A percentile compares a stretch with the other conserved stretches of the same genome.
Conservation (phyloP, 2,888 invertebrate species). For the Pyralis farinalis region DNA sequence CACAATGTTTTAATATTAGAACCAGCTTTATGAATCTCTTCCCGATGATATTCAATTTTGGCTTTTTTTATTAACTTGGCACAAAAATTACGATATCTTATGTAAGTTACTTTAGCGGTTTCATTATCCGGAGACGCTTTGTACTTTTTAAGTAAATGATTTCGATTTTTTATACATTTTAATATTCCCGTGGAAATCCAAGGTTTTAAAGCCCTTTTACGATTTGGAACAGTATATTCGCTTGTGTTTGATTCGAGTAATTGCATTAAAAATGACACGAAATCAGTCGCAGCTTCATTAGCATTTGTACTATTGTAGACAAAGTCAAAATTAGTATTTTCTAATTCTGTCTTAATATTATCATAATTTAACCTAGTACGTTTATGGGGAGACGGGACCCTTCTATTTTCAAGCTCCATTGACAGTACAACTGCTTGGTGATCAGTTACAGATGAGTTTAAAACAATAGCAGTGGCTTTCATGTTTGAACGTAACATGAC, state of each 20-base stretch:
- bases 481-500: constrained; percentile 8
- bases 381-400: background rate
- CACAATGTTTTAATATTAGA: no score
- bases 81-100: no score
- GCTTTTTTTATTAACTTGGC: no score
- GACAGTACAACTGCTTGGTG: constrained; percentile 8
- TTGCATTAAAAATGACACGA: background rate
- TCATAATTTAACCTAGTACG: background rate
- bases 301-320: background rate
- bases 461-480: constrained; percentile 1
- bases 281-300: background rate
- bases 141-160: constrained; percentile 9
- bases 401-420: background rate
- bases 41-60: no score
- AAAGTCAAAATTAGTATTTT: background rate
- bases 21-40: no score
- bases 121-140: no score
- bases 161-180: constrained; percentile 10
- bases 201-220: constrained; percentile 5
- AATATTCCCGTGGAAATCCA: constrained; percentile 13
- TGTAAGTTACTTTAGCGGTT: no score
- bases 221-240: background rate
- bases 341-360: background rate
- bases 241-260: background rate
- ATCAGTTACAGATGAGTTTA: constrained; percentile 12